These are phyloP conservation scores for Osmoderma eremita DNA, from an alignment of 2,888 invertebrate genomes.

Conservation along the genomic window DNA sequence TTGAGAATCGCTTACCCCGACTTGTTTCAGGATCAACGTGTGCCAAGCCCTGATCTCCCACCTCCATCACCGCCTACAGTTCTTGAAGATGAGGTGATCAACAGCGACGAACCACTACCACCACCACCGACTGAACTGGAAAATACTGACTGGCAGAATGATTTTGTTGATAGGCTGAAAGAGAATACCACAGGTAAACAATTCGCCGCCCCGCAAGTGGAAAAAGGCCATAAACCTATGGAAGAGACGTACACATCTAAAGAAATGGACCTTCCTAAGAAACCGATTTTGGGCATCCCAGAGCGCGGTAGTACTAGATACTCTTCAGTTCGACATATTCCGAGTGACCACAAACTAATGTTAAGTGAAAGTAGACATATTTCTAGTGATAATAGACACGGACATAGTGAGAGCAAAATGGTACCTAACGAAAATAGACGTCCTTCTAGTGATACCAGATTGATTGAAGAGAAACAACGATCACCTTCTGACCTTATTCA, in stretches of 20 bases:
- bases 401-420: slow-evolving; percentile 20
- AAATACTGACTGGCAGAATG: slow-evolving; percentile 56
- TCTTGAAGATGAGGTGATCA: slow-evolving; percentile 69
- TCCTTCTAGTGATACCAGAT: slow-evolving; percentile 17
- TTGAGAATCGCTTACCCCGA: slow-evolving; percentile 66
- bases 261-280: slow-evolving; percentile 34
- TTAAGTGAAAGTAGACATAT: slow-evolving; percentile 25
- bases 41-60: slow-evolving; percentile 71
- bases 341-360: slow-evolving; percentile 33
- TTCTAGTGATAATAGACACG: slow-evolving; percentile 33
- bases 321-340: slow-evolving; percentile 45
- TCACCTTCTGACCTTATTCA: slow-evolving; percentile 8
- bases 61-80: slow-evolving; percentile 73
- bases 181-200: slow-evolving; percentile 55
- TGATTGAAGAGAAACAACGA: slow-evolving; percentile 24
- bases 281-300: slow-evolving; percentile 46
- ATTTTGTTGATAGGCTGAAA: slow-evolving; percentile 54
- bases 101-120: slow-evolving; percentile 73
- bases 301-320: slow-evolving; percentile 50
- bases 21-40: slow-evolving; percentile 64
- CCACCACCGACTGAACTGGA: slow-evolving; percentile 71
- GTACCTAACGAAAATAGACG: slow-evolving; percentile 20
- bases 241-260: slow-evolving; percentile 31
- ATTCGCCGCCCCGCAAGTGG: slow-evolving; percentile 58
- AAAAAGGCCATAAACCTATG: slow-evolving; percentile 46